Evolutionary conservation across 2,888 invertebrate genomes (phyloP).

Genomic region (Carpatolechia fugitivella): DNA sequence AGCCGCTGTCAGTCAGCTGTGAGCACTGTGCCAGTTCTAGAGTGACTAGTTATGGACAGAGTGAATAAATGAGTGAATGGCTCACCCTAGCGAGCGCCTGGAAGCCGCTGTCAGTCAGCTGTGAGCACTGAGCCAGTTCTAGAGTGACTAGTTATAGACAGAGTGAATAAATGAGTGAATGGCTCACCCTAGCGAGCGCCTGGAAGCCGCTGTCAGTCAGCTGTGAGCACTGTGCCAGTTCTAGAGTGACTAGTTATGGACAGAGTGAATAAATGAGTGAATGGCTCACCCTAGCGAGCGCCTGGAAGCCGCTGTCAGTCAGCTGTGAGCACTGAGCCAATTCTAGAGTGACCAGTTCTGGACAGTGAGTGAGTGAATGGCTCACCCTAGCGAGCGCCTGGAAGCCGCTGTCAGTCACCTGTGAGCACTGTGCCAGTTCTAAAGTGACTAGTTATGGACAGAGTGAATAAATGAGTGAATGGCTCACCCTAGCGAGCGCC

Average conservation of each 20-base stretch:
- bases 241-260: constrained; percentile 91
- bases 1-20: constrained; percentile 97
- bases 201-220: constrained; percentile 98
- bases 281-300: constrained; percentile 91
- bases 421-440: constrained; percentile 96
- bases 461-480: constrained; percentile 75
- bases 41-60: constrained; percentile 92
- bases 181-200: constrained; percentile 91
- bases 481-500: constrained; percentile 91
- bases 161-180: constrained; percentile 75
- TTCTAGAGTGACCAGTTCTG: constrained; percentile 93
- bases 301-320: constrained; percentile 97
- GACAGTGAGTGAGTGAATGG: constrained; percentile 86
- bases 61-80: constrained; percentile 65
- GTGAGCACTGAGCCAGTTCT: constrained; percentile 96
- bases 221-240: constrained; percentile 96
- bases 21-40: constrained; percentile 97
- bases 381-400: constrained; percentile 93
- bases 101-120: constrained; percentile 97
- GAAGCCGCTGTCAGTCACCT: constrained; percentile 97
- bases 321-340: constrained; percentile 96
- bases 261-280: constrained; percentile 83
- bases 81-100: constrained; percentile 93
- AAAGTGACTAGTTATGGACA: constrained; percentile 93
- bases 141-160: constrained; percentile 93